Conservation (phyloP, 2,888 invertebrate genomes). For the Polylopha cassiicola region DNA sequence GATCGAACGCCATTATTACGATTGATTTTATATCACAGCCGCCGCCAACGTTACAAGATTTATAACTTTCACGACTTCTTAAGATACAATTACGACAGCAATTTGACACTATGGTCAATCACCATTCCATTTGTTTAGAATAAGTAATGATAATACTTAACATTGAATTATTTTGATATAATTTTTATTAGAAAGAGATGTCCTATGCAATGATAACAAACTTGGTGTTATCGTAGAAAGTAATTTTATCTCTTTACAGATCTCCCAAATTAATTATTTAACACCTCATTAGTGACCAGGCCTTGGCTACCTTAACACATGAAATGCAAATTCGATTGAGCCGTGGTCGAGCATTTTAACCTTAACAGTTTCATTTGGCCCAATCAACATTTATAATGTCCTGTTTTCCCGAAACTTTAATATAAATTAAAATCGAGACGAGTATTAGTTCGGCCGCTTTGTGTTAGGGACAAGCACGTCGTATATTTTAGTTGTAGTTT, state of each 20-base stretch:
- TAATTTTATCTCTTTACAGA: slow-evolving; percentile 53
- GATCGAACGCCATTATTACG: slow-evolving; percentile 59
- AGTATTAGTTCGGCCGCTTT: slow-evolving; percentile 54
- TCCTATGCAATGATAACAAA: slow-evolving; percentile 37
- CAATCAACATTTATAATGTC: slow-evolving; percentile 58
- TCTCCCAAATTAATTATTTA: slow-evolving; percentile 66
- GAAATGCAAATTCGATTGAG: slow-evolving; percentile 67
- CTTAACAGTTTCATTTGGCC: slow-evolving; percentile 41
- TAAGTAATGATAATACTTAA: slow-evolving; percentile 5
- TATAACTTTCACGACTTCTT: slow-evolving; percentile 63
- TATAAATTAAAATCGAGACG: slow-evolving; percentile 31
- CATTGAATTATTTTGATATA: slow-evolving; percentile 16
- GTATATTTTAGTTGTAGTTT: slow-evolving; percentile 53
- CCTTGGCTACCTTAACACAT: slow-evolving; percentile 54
- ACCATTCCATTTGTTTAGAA: background rate
- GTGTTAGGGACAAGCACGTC: slow-evolving; percentile 43
- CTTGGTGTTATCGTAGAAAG: slow-evolving; percentile 51
- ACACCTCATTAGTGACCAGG: slow-evolving; percentile 70
- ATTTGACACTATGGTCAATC: slow-evolving; percentile 28
- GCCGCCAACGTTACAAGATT: slow-evolving; percentile 54
- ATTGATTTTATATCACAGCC: slow-evolving; percentile 55
- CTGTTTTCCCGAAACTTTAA: slow-evolving; percentile 44
- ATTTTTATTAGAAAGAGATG: slow-evolving; percentile 33
- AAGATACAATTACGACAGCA: slow-evolving; percentile 56
- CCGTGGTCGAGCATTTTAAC: slow-evolving; percentile 59